phyloP scores from a whole-genome alignment of 2,888 invertebrate genomes.

The Psylliodes chrysocephalus region DNA sequence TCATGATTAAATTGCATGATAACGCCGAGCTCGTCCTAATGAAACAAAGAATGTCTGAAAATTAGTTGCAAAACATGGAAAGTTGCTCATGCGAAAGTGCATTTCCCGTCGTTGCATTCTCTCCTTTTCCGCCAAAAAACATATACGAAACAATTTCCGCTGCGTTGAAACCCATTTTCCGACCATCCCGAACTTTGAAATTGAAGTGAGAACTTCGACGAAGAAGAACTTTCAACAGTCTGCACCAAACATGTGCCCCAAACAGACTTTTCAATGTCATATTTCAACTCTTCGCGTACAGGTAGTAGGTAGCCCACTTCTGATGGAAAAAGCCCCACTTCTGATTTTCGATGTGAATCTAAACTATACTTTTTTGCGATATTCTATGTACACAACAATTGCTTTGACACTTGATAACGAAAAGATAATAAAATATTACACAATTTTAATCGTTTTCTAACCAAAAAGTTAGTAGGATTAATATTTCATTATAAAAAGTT shows the following conservation, averaged over 20 bases:
- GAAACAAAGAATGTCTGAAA: slow-evolving; percentile 33
- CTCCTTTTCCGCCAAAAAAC: slow-evolving; percentile 17
- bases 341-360: too few species aligned
- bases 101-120: slow-evolving; percentile 20
- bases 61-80: slow-evolving; percentile 31
- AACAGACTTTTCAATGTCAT: slow-evolving; percentile 17
- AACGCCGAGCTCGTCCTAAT: slow-evolving; percentile 22
- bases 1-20: slow-evolving; percentile 1
- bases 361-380: too few species aligned
- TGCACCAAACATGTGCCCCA: slow-evolving; percentile 3
- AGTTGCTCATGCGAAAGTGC: slow-evolving; percentile 30
- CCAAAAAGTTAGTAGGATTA: too few species aligned
- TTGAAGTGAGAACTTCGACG: slow-evolving; percentile 25
- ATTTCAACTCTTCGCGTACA: background rate
- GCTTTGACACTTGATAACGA: too few species aligned
- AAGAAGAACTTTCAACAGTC: slow-evolving; percentile 20
- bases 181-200: slow-evolving; percentile 23
- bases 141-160: slow-evolving; percentile 29
- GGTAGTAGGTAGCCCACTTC: background rate
- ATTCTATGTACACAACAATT: too few species aligned
- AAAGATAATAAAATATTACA: too few species aligned
- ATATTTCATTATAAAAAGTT: too few species aligned
- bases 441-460: too few species aligned
- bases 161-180: slow-evolving; percentile 26
- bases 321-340: background rate